Evolutionary conservation across 2,113 vertebrate genomes (phyloP).

Genomic region (Chaetops frenatus): DNA sequence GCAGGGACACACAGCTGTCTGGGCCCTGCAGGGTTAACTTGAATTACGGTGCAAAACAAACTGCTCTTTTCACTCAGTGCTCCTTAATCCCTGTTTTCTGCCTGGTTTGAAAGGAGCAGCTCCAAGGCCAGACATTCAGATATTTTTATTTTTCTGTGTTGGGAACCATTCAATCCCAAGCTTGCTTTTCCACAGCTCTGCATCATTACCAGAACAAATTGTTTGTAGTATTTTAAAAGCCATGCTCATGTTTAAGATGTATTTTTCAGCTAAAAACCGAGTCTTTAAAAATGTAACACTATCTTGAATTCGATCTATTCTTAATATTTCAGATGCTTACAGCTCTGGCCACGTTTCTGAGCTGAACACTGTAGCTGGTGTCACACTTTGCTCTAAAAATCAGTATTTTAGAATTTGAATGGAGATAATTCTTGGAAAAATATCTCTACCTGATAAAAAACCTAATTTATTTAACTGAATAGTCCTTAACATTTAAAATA

Average conservation of each 20-base stretch:
- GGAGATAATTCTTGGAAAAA: not conserved
- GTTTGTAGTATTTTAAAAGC: not conserved
- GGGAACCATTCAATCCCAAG: not conserved
- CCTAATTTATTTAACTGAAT: not conserved
- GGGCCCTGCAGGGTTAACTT: not conserved
- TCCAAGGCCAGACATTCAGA: not conserved
- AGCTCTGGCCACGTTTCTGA: not conserved
- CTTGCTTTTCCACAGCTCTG: not conserved
- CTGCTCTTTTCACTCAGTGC: not conserved
- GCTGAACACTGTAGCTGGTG: not conserved
- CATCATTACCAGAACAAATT: not conserved
- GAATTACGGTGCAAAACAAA: not conserved
- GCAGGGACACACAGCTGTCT: not conserved
- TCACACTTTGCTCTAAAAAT: not conserved
- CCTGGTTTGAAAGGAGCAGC: not conserved
- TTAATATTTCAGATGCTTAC: not conserved
- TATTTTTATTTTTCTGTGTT: not conserved
- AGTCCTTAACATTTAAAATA: not conserved
- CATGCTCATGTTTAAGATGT: not conserved
- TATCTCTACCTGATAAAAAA: not conserved
- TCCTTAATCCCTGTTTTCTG: constrained; percentile 5
- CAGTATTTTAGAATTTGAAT: not conserved
- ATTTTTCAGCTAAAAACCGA: not conserved
- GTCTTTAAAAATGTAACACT: not conserved
- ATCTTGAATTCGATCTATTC: not conserved